A percentile compares a stretch with the other conserved stretches of the same genome.
phyloP scores from a whole-genome alignment of 2,113 vertebrate species.

The Xenus cinereus region DNA sequence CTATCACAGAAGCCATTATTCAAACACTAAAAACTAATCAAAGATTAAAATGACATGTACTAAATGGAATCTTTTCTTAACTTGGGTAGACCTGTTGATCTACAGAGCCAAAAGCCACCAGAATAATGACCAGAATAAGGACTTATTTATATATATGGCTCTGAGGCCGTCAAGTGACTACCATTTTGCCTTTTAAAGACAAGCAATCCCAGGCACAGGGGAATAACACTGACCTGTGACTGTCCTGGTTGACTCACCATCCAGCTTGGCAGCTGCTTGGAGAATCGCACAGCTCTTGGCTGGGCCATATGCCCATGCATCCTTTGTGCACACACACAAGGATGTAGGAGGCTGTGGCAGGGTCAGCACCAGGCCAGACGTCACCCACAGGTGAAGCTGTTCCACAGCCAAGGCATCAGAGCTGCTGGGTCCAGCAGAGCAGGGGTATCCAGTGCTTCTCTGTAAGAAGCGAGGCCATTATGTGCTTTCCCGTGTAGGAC shows the following conservation, averaged over 20 bases:
- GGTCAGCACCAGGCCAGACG: background rate
- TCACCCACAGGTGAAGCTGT: fast-evolving
- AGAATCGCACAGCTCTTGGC: background rate
- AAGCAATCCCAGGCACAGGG: background rate
- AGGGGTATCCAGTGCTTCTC: background rate
- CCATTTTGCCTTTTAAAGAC: background rate
- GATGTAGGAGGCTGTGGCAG: background rate
- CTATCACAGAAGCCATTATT: background rate
- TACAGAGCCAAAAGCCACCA: background rate
- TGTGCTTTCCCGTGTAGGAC: background rate
- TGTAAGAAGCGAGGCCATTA: background rate
- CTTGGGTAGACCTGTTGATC: background rate
- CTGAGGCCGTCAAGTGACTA: background rate
- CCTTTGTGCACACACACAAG: background rate
- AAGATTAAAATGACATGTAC: background rate
- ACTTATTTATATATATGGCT: background rate
- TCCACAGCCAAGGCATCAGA: background rate
- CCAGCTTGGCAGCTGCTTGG: background rate
- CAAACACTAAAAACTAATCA: background rate
- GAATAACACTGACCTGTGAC: background rate
- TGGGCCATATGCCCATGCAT: fast-evolving
- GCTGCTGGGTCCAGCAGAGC: background rate
- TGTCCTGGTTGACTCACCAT: background rate
- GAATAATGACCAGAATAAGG: background rate
- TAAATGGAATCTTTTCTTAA: background rate